phyloP scores from a whole-genome alignment of 2,113 vertebrate genomes.

The Corynorhinus townsendii region DNA sequence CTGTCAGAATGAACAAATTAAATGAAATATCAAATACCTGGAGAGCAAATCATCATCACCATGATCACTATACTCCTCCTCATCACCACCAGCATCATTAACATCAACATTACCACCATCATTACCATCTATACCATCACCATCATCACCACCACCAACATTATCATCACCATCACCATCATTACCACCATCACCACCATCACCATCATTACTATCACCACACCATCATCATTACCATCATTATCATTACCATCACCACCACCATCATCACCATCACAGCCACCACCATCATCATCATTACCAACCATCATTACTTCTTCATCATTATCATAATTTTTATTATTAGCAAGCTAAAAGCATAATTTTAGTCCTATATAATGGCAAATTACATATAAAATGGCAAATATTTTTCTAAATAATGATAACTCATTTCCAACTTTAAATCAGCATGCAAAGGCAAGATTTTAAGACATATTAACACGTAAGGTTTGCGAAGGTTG shows the following conservation, averaged over 20 bases:
- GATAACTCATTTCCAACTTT: background rate
- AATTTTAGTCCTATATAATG: background rate
- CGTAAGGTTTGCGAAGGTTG: accelerated
- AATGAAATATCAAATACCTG: accelerated
- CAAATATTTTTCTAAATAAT: background rate
- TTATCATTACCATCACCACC: accelerated
- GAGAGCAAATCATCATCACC: background rate
- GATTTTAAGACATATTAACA: background rate
- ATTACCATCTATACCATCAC: background rate
- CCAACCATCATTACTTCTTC: background rate
- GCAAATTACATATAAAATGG: background rate
- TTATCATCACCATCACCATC: background rate
- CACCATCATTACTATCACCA: accelerated
- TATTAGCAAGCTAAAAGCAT: accelerated
- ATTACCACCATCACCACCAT: accelerated
- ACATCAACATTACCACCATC: accelerated
- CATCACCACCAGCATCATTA: background rate
- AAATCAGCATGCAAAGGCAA: background rate
- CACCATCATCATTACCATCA: accelerated
- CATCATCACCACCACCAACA: background rate
- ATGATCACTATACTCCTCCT: too few species aligned
- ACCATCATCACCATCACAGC: background rate
- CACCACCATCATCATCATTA: accelerated
- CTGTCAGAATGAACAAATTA: too few species aligned
- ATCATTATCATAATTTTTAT: too few species aligned